These are phyloP conservation scores for Clistopyga incitator DNA, from an alignment of 2,888 invertebrate genomes.

Conservation along the genomic window DNA sequence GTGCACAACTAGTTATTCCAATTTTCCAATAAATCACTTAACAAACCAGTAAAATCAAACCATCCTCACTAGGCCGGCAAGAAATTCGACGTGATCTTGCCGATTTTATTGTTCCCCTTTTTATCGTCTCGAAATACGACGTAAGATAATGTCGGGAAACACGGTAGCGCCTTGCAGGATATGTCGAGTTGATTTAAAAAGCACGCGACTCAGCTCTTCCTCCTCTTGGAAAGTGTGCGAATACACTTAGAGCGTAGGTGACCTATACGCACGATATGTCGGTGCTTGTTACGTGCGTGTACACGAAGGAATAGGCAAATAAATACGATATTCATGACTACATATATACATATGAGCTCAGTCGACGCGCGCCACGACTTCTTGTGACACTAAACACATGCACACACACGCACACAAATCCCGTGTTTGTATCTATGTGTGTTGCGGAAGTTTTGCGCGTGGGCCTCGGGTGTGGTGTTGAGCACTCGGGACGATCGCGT, in stretches of 20 bases:
- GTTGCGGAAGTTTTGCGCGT: conserved; percentile 23
- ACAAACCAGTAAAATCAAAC: neutral
- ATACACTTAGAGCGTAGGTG: conserved; percentile 28
- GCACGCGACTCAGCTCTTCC: neutral
- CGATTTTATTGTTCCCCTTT: neutral
- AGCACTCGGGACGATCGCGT: conserved; percentile 20
- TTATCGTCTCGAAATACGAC: neutral
- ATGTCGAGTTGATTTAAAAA: conserved; percentile 14
- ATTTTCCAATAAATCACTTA: neutral
- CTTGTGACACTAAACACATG: conserved; percentile 23
- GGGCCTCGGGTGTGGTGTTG: conserved; percentile 5
- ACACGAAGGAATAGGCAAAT: conserved; percentile 39
- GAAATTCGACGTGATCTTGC: neutral
- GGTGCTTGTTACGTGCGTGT: conserved; percentile 18
- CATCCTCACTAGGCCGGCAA: neutral
- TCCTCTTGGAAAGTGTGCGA: conserved; percentile 10
- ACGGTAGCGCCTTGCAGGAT: neutral
- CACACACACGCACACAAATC: too few species aligned
- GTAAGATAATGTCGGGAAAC: neutral
- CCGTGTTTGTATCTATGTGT: neutral
- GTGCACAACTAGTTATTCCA: neutral
- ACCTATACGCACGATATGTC: neutral
- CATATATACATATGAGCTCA: neutral
- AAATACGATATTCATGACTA: conserved; percentile 22
- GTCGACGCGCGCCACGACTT: neutral